Percentiles rank a stretch among this genome's conserved stretches.
Evolutionary conservation across 2,113 vertebrate species (phyloP).

Genomic region (Lepidothrix coronata): DNA sequence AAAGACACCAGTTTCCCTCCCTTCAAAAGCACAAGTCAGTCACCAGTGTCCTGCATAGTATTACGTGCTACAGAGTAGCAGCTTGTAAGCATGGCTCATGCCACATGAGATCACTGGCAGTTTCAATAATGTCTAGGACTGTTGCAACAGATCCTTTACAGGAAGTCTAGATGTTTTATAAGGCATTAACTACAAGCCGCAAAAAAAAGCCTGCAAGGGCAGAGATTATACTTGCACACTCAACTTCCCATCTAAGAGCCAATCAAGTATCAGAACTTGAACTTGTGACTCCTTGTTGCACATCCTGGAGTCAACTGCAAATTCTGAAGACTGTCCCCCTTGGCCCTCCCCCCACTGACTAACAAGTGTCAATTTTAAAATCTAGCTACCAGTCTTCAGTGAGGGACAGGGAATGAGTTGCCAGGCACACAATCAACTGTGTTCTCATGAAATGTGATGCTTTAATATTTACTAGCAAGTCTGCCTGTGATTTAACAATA

Average conservation of each 20-base stretch:
- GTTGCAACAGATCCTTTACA: not conserved
- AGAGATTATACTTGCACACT: not conserved
- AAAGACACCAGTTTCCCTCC: not conserved
- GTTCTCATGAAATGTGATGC: not conserved
- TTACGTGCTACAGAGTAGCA: not conserved
- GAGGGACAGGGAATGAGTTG: not conserved
- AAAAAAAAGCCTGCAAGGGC: not conserved
- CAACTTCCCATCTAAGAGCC: not conserved
- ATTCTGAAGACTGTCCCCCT: not conserved
- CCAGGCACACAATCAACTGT: not conserved
- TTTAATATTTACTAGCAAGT: not conserved
- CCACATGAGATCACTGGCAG: not conserved
- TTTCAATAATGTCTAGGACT: not conserved
- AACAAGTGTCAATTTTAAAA: not conserved
- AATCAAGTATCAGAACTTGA: not conserved
- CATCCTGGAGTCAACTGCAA: not conserved
- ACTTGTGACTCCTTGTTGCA: not conserved
- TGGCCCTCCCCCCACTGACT: not conserved
- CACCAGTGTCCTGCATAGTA: not conserved
- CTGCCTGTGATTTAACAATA: not conserved
- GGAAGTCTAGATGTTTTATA: not conserved
- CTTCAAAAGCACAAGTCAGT: not conserved
- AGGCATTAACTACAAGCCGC: not conserved
- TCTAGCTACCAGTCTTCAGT: not conserved
- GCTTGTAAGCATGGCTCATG: not conserved